phyloP scores from a whole-genome alignment of 2,888 invertebrate species.

The Dasypolia templi region DNA sequence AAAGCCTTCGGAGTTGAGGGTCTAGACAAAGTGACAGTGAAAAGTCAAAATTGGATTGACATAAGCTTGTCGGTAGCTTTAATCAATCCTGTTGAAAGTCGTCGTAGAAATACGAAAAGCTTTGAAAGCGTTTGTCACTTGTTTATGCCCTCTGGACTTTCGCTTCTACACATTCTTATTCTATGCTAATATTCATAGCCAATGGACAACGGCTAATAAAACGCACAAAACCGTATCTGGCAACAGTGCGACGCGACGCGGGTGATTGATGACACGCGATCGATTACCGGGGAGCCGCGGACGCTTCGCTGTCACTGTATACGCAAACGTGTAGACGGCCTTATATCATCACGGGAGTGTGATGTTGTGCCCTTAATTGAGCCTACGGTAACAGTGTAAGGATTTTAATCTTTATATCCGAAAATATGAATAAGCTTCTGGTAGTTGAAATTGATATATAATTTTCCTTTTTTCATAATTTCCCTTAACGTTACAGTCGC shows the following conservation, averaged over 20 bases:
- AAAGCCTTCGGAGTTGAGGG: background rate
- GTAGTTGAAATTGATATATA: background rate
- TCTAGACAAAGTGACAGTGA: background rate
- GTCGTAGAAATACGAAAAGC: background rate
- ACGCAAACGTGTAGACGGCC: slow-evolving; percentile 59
- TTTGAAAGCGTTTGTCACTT: background rate
- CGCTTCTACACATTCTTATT: slow-evolving; percentile 9
- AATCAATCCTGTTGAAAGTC: too few species aligned
- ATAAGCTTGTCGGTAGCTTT: background rate
- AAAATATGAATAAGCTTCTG: background rate
- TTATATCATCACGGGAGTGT: slow-evolving; percentile 53
- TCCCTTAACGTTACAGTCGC: too few species aligned
- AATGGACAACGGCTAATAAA: slow-evolving; percentile 75
- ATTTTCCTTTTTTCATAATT: too few species aligned
- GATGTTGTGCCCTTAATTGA: slow-evolving; percentile 23
- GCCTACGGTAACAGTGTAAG: background rate
- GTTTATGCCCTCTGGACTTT: too few species aligned
- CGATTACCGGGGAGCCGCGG: slow-evolving; percentile 57
- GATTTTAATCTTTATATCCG: background rate
- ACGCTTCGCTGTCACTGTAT: slow-evolving; percentile 45
- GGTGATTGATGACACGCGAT: slow-evolving; percentile 57
- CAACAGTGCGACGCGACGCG: slow-evolving; percentile 75
- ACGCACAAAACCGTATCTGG: slow-evolving; percentile 75
- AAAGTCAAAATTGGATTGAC: background rate
- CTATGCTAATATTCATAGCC: slow-evolving; percentile 61